These are phyloP conservation scores for Nothoprocta perdicaria DNA, from an alignment of 2,113 vertebrate species.

Conservation along the genomic window DNA sequence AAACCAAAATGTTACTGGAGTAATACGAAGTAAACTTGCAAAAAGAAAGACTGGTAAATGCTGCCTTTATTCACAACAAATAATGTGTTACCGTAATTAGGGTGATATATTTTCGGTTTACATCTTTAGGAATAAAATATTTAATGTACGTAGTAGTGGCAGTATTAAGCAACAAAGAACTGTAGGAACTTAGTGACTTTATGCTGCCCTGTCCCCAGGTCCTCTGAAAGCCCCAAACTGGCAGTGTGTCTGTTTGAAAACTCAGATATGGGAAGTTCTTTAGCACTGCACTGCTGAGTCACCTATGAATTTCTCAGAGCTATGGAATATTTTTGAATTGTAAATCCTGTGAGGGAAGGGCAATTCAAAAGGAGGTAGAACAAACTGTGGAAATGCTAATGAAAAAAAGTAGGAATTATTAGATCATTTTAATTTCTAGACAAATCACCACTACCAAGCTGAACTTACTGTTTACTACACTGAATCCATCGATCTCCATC, in stretches of 20 bases:
- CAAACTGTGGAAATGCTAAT: neutral
- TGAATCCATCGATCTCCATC: slow-evolving; percentile 93
- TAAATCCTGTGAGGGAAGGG: neutral
- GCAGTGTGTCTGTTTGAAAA: neutral
- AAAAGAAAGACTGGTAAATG: neutral
- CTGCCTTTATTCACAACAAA: neutral
- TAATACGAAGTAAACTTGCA: neutral
- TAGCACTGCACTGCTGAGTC: neutral
- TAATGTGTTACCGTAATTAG: neutral
- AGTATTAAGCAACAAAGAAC: too few species aligned
- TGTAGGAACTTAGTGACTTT: too few species aligned
- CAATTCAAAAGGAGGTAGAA: neutral
- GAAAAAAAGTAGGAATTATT: neutral
- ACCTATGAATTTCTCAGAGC: neutral
- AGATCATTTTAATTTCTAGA: neutral
- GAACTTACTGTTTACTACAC: slow-evolving; percentile 97
- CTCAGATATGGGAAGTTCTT: neutral
- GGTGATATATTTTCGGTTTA: neutral
- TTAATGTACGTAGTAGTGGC: neutral
- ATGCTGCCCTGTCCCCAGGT: too few species aligned
- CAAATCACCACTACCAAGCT: neutral
- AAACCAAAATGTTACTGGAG: neutral
- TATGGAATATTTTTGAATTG: neutral
- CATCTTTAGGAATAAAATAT: neutral
- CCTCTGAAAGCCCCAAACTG: too few species aligned